Evolutionary conservation across 2,113 vertebrate species (phyloP).

Genomic region (Corythaeola cristata): DNA sequence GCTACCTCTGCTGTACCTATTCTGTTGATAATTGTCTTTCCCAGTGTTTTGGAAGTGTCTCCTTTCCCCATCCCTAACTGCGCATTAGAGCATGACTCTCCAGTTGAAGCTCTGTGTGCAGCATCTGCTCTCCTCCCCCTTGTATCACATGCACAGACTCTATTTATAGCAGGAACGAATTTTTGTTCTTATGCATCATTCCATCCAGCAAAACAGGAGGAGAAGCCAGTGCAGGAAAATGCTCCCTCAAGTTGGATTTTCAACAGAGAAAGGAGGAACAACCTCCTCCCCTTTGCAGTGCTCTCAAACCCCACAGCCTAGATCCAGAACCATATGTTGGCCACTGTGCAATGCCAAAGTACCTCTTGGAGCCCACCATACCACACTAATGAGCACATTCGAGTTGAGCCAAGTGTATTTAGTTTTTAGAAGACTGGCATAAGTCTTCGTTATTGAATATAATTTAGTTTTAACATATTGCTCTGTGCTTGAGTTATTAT

Average conservation of each 20-base stretch:
- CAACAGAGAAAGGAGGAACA: not conserved
- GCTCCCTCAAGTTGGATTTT: not conserved
- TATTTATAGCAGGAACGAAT: not conserved
- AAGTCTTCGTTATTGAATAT: slow-evolving; percentile 74
- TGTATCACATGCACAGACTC: not conserved
- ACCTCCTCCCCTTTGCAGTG: not conserved
- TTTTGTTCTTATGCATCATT: slow-evolving; percentile 25
- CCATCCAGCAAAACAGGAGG: slow-evolving; percentile 21
- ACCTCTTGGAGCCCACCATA: slow-evolving; percentile 4
- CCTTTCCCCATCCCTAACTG: not conserved
- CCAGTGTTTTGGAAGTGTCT: not conserved
- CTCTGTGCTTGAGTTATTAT: slow-evolving; percentile 74
- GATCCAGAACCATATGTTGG: not conserved
- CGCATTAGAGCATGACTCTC: not conserved
- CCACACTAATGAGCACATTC: slow-evolving; percentile 16
- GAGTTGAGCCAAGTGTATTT: slow-evolving; percentile 58
- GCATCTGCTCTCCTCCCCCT: slow-evolving; percentile 37
- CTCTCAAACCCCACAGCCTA: not conserved
- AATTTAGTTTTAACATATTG: slow-evolving; percentile 78
- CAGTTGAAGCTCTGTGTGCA: not conserved
- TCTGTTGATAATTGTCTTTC: not conserved
- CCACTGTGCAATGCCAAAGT: not conserved
- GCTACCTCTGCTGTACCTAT: not conserved
- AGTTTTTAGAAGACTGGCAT: slow-evolving; percentile 70
- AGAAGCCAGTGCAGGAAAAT: not conserved